Conservation (phyloP, 2,113 vertebrate species). For the Salvelinus fontinalis region DNA sequence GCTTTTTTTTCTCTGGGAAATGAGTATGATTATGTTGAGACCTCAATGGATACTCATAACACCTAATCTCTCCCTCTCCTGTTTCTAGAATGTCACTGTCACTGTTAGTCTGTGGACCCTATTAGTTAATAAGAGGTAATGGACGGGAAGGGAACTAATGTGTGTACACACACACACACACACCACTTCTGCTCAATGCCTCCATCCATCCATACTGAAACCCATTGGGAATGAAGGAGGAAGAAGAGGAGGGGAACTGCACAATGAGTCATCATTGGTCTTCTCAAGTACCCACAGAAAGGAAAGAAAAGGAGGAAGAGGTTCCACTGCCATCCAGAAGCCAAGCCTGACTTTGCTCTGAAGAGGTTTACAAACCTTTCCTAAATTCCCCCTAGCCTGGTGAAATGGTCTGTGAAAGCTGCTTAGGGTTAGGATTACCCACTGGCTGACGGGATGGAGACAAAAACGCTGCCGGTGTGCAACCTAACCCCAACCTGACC, state of each 20-base stretch:
- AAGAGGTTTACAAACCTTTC: slow-evolving; percentile 66
- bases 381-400: slow-evolving; percentile 64
- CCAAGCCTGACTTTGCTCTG: slow-evolving; percentile 38
- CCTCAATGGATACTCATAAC: too few relatives aligned
- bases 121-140: too few relatives aligned
- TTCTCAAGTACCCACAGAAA: background rate
- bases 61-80: too few relatives aligned
- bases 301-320: slow-evolving; percentile 40
- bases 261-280: background rate
- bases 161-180: background rate
- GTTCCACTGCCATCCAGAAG: slow-evolving; percentile 37
- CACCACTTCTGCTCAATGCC: background rate
- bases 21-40: too few relatives aligned
- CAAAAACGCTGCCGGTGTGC: slow-evolving; percentile 60
- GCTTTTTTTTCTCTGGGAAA: too few relatives aligned
- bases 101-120: too few relatives aligned
- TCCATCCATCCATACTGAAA: background rate
- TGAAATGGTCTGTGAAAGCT: slow-evolving; percentile 72
- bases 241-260: background rate
- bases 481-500: slow-evolving; percentile 43
- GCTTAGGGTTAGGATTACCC: slow-evolving; percentile 73
- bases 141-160: too few relatives aligned
- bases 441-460: slow-evolving; percentile 62
- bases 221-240: background rate
- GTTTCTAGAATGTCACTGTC: too few relatives aligned